Evolutionary conservation across 2,113 vertebrate species (phyloP).

Genomic region (Garra rufa): DNA sequence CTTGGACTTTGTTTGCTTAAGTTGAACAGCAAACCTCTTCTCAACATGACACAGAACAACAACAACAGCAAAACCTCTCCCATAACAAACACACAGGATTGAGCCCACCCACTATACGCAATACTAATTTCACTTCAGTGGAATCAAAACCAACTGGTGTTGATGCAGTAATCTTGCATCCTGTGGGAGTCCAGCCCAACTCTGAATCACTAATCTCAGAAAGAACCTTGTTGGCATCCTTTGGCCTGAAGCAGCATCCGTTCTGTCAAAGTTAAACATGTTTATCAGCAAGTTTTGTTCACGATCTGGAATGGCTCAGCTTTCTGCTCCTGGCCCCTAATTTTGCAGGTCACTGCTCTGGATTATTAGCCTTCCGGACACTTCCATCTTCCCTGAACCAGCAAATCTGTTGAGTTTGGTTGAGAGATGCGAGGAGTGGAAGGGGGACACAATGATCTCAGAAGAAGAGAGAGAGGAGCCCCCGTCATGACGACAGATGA

Average conservation of each 20-base stretch:
- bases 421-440: constrained; percentile 14
- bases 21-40: neutral
- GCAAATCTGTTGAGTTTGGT: constrained; percentile 8
- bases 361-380: constrained; percentile 8
- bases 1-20: too few relatives aligned
- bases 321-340: constrained; percentile 9
- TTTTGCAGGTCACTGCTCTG: constrained; percentile 48
- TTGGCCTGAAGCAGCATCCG: neutral
- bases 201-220: neutral
- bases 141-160: neutral
- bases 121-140: neutral
- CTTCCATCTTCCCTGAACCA: constrained; percentile 18
- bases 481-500: constrained; percentile 57
- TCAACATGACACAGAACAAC: neutral
- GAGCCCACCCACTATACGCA: neutral
- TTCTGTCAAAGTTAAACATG: constrained; percentile 3
- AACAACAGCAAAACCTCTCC: neutral
- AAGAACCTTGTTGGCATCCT: neutral
- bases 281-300: constrained; percentile 43
- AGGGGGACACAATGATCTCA: constrained; percentile 38
- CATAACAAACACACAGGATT: neutral
- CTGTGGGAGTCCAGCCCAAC: neutral
- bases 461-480: constrained; percentile 32
- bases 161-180: neutral
- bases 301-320: constrained; percentile 27